Evolutionary conservation across 2,797 vertebrate species (phyloP), one percentile per base, ranked within the genome.

Genomic region (Notoglanidium macrostoma): DNA sequence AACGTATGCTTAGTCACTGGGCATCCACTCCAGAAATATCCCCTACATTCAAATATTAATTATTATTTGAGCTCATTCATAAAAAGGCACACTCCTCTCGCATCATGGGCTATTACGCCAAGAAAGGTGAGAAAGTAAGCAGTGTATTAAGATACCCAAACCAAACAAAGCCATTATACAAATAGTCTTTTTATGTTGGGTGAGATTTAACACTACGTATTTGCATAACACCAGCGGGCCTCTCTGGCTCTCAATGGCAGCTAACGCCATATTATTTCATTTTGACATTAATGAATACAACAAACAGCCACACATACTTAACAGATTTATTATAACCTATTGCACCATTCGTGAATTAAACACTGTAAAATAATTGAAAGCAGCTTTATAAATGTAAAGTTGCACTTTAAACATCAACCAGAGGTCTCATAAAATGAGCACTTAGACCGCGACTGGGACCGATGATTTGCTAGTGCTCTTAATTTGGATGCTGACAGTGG

Each of bases 321-420:
- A 29, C 74, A 86, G 89, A 94, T 93, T 92, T 93, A 93, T 92
- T 90, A 90, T 88, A 76, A 88, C 84, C 57, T 89, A 86, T 91
- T 90, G 94, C 91, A 86, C 85, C 87, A 77, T 91, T 94, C 90
- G 94, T 93, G 91, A 94, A 95, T 94, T 92, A 93, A 93, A 94
- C 92, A 94, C 91, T 76, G 2, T 8, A 40, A 77, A 92, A 82
- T 88, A 92, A 93, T 93, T 92, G 61, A 86, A 94, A 86, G 93
- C 88, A 91, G 90, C 92, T 91, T 93, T 83, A 92, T 91, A 88
- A 92, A 93, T 91, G 90, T 91, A 89, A 85, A 88, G 94, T 92
- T 91, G 94, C 91, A 74, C 89, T 92, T 92, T 89, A 90, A 91
- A 91, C 88, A 92, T 92, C 84, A 94, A 83, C 54, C 92, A 94